Evolutionary conservation across 1,140 invertebrate species (phyloP).

Genomic region (Acromyrmex charruanus): DNA sequence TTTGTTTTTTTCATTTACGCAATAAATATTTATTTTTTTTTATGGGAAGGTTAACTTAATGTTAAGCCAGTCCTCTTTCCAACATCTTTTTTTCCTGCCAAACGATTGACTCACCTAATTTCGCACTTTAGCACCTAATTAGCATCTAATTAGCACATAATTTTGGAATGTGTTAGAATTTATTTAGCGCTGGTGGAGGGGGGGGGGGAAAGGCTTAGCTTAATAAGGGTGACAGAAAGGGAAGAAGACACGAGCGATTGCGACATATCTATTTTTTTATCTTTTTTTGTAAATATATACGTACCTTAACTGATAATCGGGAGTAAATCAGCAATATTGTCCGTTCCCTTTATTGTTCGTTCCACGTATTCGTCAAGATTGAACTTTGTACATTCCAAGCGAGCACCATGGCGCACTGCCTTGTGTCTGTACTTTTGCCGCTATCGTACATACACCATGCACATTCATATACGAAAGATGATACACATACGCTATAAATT

Average conservation of each 20-base stretch:
- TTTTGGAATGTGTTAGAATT: too few species aligned
- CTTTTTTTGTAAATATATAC: conserved; percentile 64
- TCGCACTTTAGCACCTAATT: too few species aligned
- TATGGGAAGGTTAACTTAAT: too few species aligned
- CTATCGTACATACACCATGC: conserved; percentile 64
- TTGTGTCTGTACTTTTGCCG: conserved; percentile 71
- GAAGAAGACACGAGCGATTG: conserved; percentile 61
- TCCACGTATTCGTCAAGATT: conserved; percentile 63
- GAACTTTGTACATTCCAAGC: conserved; percentile 65
- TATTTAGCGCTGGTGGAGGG: too few species aligned
- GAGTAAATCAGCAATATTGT: conserved; percentile 67
- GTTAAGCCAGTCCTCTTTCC: too few species aligned
- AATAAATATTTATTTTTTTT: too few species aligned
- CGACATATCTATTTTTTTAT: conserved; percentile 59
- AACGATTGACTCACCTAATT: too few species aligned
- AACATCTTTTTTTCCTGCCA: too few species aligned
- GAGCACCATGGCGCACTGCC: conserved; percentile 56
- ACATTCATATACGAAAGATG: conserved; percentile 59
- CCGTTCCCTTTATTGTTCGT: conserved; percentile 55
- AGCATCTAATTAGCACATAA: too few species aligned
- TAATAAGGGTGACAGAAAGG: not conserved
- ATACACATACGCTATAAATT: conserved; percentile 40
- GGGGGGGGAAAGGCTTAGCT: too few species aligned
- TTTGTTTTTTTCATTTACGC: too few species aligned
- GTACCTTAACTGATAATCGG: conserved; percentile 58